These are phyloP conservation scores for Crambe crambe DNA, from an alignment of 37 sponge, comb jelly and placozoan genomes.

Conservation along the genomic window DNA sequence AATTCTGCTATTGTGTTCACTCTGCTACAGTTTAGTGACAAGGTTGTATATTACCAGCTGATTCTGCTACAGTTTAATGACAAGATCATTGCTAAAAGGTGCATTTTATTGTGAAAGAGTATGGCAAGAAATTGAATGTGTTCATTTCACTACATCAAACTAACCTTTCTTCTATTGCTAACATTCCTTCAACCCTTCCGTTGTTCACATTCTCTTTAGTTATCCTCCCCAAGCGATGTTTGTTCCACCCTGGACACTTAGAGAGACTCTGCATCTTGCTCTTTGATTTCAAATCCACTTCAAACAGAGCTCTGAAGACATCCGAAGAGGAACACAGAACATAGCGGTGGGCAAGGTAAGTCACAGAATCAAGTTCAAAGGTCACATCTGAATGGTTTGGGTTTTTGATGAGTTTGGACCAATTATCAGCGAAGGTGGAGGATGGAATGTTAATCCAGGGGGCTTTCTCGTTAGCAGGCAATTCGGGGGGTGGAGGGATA, in stretches of 20 bases:
- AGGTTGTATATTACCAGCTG: no score
- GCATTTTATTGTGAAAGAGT: no score
- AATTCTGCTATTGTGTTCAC: no score
- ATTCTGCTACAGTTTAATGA: no score
- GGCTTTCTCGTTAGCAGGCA: constrained; percentile 69
- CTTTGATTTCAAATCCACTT: constrained; percentile 6
- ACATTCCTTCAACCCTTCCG: constrained; percentile 60
- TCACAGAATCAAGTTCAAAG: constrained; percentile 27
- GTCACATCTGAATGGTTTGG: constrained; percentile 52
- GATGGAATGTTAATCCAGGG: constrained; percentile 85
- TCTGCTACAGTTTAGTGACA: no score
- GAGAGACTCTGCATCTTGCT: constrained; percentile 1
- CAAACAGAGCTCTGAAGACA: constrained; percentile 68
- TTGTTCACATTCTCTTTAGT: constrained; percentile 24
- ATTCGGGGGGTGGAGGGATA: constrained; percentile 78
- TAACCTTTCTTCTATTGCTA: constrained; percentile 40
- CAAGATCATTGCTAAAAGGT: no score
- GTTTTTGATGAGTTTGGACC: constrained; percentile 45
- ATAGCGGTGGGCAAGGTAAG: constrained; percentile 56
- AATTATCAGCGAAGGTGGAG: constrained; percentile 47
- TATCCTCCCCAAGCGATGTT: constrained; percentile 34
- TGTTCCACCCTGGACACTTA: constrained; percentile 48
- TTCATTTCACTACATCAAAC: background rate
- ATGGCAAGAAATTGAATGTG: no score
- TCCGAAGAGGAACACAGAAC: constrained; percentile 73